phyloP scores from a whole-genome alignment of 2,113 vertebrate genomes.

The Solenodon paradoxus region DNA sequence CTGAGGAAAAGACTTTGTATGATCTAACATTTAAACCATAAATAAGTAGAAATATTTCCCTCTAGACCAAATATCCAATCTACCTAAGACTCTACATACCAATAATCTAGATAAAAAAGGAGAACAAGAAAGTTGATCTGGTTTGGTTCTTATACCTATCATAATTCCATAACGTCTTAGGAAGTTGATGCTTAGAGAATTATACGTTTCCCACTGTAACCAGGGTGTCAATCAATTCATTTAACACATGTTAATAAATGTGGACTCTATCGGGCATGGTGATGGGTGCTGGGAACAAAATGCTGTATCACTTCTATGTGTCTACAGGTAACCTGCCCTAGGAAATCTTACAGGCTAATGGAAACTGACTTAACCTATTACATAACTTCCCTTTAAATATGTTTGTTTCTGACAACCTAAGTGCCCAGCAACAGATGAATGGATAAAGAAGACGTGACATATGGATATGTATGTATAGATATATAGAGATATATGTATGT shows the following conservation, averaged over 20 bases:
- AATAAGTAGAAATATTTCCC: neutral
- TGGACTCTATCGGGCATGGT: neutral
- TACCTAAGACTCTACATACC: too few relatives aligned
- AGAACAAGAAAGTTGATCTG: neutral
- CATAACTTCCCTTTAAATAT: neutral
- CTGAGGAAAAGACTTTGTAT: neutral
- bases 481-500: too few relatives aligned
- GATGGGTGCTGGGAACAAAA: neutral
- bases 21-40: neutral
- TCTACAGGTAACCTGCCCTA: neutral
- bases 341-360: neutral
- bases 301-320: neutral
- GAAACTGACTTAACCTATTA: neutral
- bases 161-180: neutral
- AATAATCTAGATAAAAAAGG: neutral
- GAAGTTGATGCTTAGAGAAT: neutral
- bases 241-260: neutral
- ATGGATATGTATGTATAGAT: too few relatives aligned
- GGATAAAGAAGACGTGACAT: too few relatives aligned
- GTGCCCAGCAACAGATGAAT: too few relatives aligned
- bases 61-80: neutral
- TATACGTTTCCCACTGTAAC: neutral
- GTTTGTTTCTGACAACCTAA: conserved; percentile 4
- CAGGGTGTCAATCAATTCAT: neutral
- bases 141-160: neutral